phyloP scores from a whole-genome alignment of 2,888 invertebrate species.

The Oscheius sp. region DNA sequence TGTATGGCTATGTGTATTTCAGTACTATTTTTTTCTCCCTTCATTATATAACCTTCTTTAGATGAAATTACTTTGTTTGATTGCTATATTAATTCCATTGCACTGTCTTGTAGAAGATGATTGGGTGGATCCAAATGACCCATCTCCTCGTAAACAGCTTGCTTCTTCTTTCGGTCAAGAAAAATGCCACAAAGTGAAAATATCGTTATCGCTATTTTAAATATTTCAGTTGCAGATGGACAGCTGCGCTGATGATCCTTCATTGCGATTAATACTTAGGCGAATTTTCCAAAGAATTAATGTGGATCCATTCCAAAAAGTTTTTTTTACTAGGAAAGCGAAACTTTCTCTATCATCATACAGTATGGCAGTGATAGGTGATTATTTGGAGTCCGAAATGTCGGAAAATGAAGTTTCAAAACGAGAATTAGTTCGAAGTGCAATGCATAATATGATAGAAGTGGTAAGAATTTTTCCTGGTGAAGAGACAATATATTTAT shows the following conservation, averaged over 20 bases:
- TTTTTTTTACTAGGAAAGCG: slow-evolving; percentile 23
- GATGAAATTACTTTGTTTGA: slow-evolving; percentile 15
- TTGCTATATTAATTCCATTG: not conserved
- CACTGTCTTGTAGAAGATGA: slow-evolving; percentile 1
- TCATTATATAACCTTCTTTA: not conserved
- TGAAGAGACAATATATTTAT: no score
- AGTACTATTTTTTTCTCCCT: no score
- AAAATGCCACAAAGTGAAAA: not conserved
- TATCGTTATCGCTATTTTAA: no score
- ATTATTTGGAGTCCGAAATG: slow-evolving; percentile 25
- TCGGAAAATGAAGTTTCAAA: not conserved
- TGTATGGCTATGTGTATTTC: no score
- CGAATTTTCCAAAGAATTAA: slow-evolving; percentile 21
- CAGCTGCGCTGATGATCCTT: slow-evolving; percentile 27
- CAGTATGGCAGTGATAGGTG: slow-evolving; percentile 29
- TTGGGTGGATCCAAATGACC: slow-evolving; percentile 38
- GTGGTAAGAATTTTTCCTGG: slow-evolving; percentile 5
- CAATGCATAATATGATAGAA: slow-evolving; percentile 38
- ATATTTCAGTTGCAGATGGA: not conserved
- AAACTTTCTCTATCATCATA: slow-evolving; percentile 28
- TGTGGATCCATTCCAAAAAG: slow-evolving; percentile 27
- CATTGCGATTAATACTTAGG: slow-evolving; percentile 31
- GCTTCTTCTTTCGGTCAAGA: not conserved
- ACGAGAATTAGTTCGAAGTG: slow-evolving; percentile 30
- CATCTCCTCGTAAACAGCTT: not conserved